Percentiles rank a stretch among this genome's conserved stretches.
These are phyloP conservation scores for Dynastes maya DNA, from an alignment of 2,888 invertebrate species.

Conservation along the genomic window DNA sequence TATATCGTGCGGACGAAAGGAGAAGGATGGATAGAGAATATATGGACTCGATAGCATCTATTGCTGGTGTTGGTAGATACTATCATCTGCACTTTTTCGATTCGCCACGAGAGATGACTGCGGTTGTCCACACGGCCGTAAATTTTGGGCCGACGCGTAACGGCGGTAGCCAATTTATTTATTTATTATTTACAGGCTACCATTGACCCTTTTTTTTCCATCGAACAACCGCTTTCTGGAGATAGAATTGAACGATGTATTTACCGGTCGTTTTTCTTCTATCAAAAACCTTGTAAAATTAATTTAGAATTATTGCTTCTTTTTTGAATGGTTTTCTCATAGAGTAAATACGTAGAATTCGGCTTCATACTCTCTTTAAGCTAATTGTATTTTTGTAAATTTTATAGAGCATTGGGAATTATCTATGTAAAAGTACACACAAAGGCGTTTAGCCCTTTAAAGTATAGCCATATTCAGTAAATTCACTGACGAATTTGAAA, in stretches of 20 bases:
- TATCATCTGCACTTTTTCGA: conserved; percentile 14
- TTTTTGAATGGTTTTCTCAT: not conserved
- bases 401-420: too few species aligned
- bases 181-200: conserved; percentile 15
- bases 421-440: too few species aligned
- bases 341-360: too few species aligned
- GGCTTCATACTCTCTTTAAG: too few species aligned
- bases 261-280: not conserved
- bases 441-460: too few species aligned
- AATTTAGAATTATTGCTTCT: not conserved
- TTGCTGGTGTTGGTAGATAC: not conserved
- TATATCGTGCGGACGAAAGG: not conserved
- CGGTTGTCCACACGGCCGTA: conserved; percentile 2
- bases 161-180: conserved; percentile 14
- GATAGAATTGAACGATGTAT: not conserved
- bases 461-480: too few species aligned
- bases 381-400: too few species aligned
- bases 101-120: conserved; percentile 8
- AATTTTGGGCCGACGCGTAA: not conserved
- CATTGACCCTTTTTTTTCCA: not conserved
- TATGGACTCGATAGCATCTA: not conserved
- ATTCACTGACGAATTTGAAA: too few species aligned
- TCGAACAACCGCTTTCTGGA: not conserved
- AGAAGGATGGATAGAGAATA: not conserved
- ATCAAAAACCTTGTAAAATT: not conserved